Base-by-base conservation (phyloP, 2,113 vertebrate species). In the Stercorarius parasiticus region DNA sequence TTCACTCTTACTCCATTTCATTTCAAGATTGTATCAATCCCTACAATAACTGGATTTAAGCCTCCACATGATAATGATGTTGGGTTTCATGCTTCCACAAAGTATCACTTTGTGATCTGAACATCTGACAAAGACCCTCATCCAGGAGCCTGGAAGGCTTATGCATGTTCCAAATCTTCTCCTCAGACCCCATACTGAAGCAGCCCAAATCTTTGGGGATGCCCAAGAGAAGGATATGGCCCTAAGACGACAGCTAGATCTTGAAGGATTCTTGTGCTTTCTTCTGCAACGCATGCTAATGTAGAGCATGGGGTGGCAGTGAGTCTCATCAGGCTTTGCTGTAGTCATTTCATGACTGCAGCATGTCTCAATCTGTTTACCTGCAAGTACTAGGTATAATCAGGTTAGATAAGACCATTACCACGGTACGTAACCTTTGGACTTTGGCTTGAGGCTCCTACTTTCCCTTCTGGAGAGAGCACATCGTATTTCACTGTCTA, bases 371-470 rank as follows among this genome's bases (percentile, higher is more conserved):
- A 96, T 96, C 94, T 34, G 4, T 95, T 91, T 95, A 91, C 93
- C 93, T 95, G 95, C 73, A 73, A 94, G 74, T 78, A 53, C 52
- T 53, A 82, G 81, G 78, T 82, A 90, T 97, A 97, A 97, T 93
- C 93, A 73, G 84, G 95, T 97, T 97, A 97, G 86, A 55, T 87
- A 85, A 96, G 96, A 91, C 93, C 89, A 96, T 97, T 96, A 93
- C 81, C 89, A 85, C 0, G 2, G 2, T 25, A 56, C 2, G 20
- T 95, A 95, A 97, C 97, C 95, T 97, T 97, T 97, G 95, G 97
- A 97, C 94, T 96, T 96, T 96, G 91, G 96, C 96, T 97, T 18
- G 74, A 93, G 95, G 97, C 95, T 95, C 56, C 87, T 88, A 5
- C 89, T 94, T 88, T 96, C 62, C 93, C 82, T 95, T 89, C 89